These are phyloP conservation scores for Steinernema carpocapsae DNA, from an alignment of 2,888 invertebrate species.

Conservation along the genomic window DNA sequence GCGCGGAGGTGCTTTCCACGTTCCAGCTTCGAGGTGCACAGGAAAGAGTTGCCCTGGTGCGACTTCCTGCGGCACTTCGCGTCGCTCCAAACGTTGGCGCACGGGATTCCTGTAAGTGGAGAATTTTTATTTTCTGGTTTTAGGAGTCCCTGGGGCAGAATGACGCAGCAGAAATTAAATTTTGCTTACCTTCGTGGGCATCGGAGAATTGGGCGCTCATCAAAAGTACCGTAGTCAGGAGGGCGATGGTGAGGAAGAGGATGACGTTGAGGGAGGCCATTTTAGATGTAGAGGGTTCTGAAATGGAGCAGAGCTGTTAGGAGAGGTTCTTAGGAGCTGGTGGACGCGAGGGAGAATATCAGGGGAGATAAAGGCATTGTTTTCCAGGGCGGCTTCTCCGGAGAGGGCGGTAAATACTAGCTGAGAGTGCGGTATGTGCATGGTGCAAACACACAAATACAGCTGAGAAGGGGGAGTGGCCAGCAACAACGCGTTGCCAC, in stretches of 20 bases:
- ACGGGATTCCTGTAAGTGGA: background rate
- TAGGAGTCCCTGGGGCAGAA: background rate
- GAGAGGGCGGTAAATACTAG: conserved; percentile 10
- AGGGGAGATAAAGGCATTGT: background rate
- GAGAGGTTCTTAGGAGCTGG: no score
- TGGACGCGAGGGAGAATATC: no score
- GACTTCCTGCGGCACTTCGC: background rate
- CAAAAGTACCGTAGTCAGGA: conserved; percentile 19
- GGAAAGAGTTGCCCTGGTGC: conserved; percentile 14
- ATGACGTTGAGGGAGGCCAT: conserved; percentile 27
- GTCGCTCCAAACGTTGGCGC: conserved; percentile 24
- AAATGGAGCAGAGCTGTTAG: no score
- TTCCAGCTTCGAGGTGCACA: conserved; percentile 7
- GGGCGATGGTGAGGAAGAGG: background rate
- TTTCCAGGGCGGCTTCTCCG: background rate
- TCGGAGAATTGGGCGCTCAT: background rate
- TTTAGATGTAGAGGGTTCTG: background rate
- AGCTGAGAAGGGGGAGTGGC: conserved; percentile 29
- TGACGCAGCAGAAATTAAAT: background rate
- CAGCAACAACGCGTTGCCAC: background rate
- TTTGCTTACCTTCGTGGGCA: conserved; percentile 4
- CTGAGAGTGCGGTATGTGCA: background rate
- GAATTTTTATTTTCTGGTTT: background rate
- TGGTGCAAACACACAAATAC: conserved; percentile 35
- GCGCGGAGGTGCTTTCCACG: conserved; percentile 27